Conservation (phyloP, 1,140 invertebrate genomes). For the Drosophila nikananu region DNA sequence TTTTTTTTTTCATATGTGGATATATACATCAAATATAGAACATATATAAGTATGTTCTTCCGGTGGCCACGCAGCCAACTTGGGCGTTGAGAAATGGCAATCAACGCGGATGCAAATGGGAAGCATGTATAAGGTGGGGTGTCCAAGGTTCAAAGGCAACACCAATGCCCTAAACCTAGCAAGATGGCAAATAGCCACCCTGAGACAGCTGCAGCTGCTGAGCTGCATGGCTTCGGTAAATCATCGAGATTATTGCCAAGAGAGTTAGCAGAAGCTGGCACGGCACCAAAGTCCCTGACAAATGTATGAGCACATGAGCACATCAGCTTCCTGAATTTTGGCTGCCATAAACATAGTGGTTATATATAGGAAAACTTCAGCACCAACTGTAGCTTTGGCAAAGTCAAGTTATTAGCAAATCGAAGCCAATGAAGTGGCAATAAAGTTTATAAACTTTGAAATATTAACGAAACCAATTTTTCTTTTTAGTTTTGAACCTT, state of each 20-base stretch:
- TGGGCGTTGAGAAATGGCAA: constrained; percentile 24
- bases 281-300: constrained; percentile 33
- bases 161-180: no score
- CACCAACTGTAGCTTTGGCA: constrained; percentile 4
- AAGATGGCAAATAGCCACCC: constrained; percentile 11
- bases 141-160: neutral
- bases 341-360: neutral
- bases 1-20: neutral
- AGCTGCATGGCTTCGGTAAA: constrained; percentile 42
- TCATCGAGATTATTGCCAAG: constrained; percentile 38
- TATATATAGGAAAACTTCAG: constrained; percentile 7
- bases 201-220: constrained; percentile 39
- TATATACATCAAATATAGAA: neutral
- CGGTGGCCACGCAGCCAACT: constrained; percentile 24
- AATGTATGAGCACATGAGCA: constrained; percentile 13
- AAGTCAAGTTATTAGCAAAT: constrained; percentile 13
- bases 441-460: neutral
- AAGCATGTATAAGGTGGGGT: neutral
- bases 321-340: neutral
- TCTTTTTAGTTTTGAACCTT: neutral
- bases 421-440: constrained; percentile 22
- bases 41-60: constrained; percentile 6
- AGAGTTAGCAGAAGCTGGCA: constrained; percentile 23
- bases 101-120: constrained; percentile 12
- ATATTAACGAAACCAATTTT: neutral